Percentiles rank a stretch among this genome's conserved stretches.
Conservation (phyloP, 2,888 invertebrate genomes). For the Drosophila pegasa region DNA sequence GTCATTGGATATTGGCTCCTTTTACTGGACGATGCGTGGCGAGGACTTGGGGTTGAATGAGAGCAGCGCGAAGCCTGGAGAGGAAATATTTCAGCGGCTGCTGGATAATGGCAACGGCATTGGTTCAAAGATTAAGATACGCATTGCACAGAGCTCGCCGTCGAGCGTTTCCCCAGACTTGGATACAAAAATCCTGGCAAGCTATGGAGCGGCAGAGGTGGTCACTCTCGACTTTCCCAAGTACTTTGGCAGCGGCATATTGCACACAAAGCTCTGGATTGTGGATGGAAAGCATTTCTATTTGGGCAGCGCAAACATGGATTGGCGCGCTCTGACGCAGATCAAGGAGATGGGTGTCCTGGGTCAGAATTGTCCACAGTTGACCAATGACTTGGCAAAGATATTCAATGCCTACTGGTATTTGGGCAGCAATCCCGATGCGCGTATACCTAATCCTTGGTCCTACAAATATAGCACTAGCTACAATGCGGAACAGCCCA, state of each 20-base stretch:
- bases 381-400: slow-evolving; percentile 89
- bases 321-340: slow-evolving; percentile 98
- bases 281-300: slow-evolving; percentile 95
- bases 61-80: slow-evolving; percentile 91
- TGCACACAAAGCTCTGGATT: slow-evolving; percentile 98
- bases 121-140: slow-evolving; percentile 87
- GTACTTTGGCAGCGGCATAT: slow-evolving; percentile 92
- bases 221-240: slow-evolving; percentile 62
- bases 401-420: slow-evolving; percentile 97
- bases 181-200: slow-evolving; percentile 55
- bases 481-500: slow-evolving; percentile 90
- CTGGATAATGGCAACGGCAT: slow-evolving; percentile 86
- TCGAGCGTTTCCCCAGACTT: slow-evolving; percentile 87
- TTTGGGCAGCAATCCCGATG: slow-evolving; percentile 88
- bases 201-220: slow-evolving; percentile 89
- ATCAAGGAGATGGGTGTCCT: slow-evolving; percentile 92
- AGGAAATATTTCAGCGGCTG: slow-evolving; percentile 93
- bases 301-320: slow-evolving; percentile 98
- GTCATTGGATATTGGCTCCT: slow-evolving; percentile 95
- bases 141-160: slow-evolving; percentile 94
- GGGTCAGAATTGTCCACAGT: slow-evolving; percentile 84
- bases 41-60: slow-evolving; percentile 91
- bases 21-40: slow-evolving; percentile 96
- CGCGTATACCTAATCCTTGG: slow-evolving; percentile 91
- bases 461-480: slow-evolving; percentile 89